Evolutionary conservation across 2,888 invertebrate genomes (phyloP), one percentile per base, ranked within the genome.

Genomic region (Pseudococcus longispinus): DNA sequence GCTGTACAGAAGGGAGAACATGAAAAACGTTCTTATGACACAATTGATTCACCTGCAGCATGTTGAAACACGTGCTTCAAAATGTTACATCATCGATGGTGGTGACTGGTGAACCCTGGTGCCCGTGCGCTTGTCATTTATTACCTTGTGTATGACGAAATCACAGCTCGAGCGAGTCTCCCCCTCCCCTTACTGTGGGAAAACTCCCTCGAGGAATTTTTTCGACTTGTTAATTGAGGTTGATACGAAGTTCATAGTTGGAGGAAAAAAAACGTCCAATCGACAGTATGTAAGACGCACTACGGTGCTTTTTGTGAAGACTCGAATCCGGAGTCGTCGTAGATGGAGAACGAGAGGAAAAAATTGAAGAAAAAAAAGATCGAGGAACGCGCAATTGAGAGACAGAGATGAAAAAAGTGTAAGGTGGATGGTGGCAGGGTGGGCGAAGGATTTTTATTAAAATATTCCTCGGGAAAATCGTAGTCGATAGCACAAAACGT

Each of bases 361-460:
- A 26, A 65, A 65, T 65, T 26, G 26, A 65, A 65, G 15, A 65
- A 65, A 65, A 65, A 60, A 26, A 65, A 65, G 65, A 65, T 26
- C 65, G 20, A 37, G 37, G 82, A 26, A 20, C 20, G 20, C 82
- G 20, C n/a, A 15, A 26, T 32, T 44, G 82, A 26, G 26, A 8
- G 82, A 44, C 11, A 20, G 37, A 37, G 37, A 37, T 37, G 8
- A 18, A 46, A 18, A 46, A 60, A 83, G 84, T 37, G 86, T 26
- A 29, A 65, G 37, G 80, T 18, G 46, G 20, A 44, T 20, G 55
- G 87, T 44, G 55, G 83, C 26, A 26, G 83, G 87, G 82, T 9
- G 80, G 60, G 89, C 89, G 90, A 90, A 90, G 51, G 51, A 51
- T 44, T 46, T 83, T 83, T 83, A 83, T 83, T 83, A 83, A 83